Base-by-base conservation (phyloP, 2,113 vertebrate genomes). In the Haplochromis vanheusdeni region DNA sequence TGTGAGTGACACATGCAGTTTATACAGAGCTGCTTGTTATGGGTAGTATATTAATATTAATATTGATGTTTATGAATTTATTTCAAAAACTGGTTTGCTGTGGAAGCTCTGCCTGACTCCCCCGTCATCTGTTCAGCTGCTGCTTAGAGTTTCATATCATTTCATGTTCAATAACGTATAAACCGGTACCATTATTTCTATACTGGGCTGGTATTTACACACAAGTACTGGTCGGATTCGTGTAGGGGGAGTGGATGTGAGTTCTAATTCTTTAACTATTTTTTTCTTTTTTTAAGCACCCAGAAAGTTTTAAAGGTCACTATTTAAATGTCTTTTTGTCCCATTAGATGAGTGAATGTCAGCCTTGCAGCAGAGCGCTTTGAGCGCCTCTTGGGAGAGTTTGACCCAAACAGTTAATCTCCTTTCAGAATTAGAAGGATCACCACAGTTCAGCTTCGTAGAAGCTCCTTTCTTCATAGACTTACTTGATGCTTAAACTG, bases 211-310 rank as follows among this genome's bases (percentile, higher is more conserved):
- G 0, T 68, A 68, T 45, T 23, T 10, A 26, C n/a, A 70, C 12
- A 0, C 35, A 1, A 13, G 13, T 26, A 73, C 7, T 0, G 0
- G 5, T 45, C 0, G 0, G 4, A 21, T 12, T 42, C 0, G 8
- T 70, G 37, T 35, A 26, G 40, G 13, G 4, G 13, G 7, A 0
- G 40, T 26, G 40, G 21, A 6, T 0, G 1, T 3, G 0, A 9
- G 16, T 45, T 26, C 35, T 26, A 26, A 42, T 73, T 73, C 12
- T 70, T 70, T 68, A 68, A 21, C 60, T 33, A 33, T 33, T 13
- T 14, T n/a, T 40, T 12, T 8, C 0, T 2, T 5, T 23, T 60
- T 33, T 82, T 21, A 28, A 86, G 4, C 10, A 17, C 31, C 28
- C 56, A 40, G 62, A 31, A 40, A 26, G 73, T 23, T 89, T 17